Evolutionary conservation across 2,888 invertebrate genomes (phyloP).

Genomic region (Metopia argyrocephala): DNA sequence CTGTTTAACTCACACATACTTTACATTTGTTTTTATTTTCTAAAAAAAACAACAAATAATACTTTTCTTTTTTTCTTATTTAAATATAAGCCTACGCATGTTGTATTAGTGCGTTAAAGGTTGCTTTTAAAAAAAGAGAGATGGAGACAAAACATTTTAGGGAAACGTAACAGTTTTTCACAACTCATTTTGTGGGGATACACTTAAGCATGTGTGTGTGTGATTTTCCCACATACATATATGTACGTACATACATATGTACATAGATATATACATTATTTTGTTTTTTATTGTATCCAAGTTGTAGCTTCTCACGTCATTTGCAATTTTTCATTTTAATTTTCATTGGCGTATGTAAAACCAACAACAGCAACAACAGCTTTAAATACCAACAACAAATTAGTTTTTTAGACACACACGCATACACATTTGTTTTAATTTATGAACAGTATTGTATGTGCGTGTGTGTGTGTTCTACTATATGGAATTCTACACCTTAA

Average conservation of each 20-base stretch:
- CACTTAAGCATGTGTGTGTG: too few species aligned
- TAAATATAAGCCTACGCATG: constrained; percentile 58
- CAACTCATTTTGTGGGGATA: constrained; percentile 46
- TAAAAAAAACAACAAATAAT: constrained; percentile 30
- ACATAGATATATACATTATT: constrained; percentile 32
- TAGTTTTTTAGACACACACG: constrained; percentile 41
- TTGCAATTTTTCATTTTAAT: constrained; percentile 78
- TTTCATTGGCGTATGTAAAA: constrained; percentile 75
- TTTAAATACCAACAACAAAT: constrained; percentile 52
- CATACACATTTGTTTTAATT: constrained; percentile 35
- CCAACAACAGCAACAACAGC: constrained; percentile 41
- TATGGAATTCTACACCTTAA: constrained; percentile 49
- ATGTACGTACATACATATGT: constrained; percentile 1
- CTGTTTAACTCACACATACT: constrained; percentile 8
- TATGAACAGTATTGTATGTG: constrained; percentile 1
- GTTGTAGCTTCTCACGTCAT: constrained; percentile 70
- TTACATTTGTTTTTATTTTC: not conserved
- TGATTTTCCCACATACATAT: constrained; percentile 44
- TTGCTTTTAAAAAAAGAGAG: not conserved
- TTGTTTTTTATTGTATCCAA: constrained; percentile 43
- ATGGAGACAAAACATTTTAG: constrained; percentile 17
- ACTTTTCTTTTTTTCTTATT: not conserved
- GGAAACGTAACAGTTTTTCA: constrained; percentile 29
- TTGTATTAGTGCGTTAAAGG: not conserved
- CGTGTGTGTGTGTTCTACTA: not conserved